phyloP scores from a whole-genome alignment of 2,113 vertebrate genomes.

The Zosterops japonicus region DNA sequence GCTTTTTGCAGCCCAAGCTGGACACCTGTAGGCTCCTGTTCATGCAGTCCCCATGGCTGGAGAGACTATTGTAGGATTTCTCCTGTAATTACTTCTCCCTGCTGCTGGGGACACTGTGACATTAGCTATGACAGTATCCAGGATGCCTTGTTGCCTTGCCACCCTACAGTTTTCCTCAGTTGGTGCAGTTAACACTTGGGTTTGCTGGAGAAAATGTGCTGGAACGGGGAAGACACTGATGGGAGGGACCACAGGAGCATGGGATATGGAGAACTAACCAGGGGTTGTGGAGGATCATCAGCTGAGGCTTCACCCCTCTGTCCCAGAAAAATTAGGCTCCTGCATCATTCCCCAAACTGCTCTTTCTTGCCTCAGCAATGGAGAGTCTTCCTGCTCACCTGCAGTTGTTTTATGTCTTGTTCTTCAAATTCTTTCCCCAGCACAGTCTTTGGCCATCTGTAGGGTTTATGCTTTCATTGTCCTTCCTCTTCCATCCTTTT shows the following conservation, averaged over 20 bases:
- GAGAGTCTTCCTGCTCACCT: not conserved
- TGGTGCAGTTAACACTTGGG: not conserved
- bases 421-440: not conserved
- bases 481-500: not conserved
- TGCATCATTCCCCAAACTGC: not conserved
- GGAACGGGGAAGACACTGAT: not conserved
- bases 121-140: slow-evolving; percentile 16
- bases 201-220: not conserved
- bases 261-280: not conserved
- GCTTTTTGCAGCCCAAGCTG: not conserved
- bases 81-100: slow-evolving; percentile 46
- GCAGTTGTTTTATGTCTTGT: not conserved
- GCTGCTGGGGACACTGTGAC: slow-evolving; percentile 63
- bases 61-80: not conserved
- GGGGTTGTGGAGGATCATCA: not conserved
- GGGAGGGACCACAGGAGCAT: not conserved
- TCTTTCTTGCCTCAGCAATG: not conserved
- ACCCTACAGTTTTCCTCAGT: not conserved
- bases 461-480: not conserved
- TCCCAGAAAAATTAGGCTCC: not conserved
- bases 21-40: not conserved
- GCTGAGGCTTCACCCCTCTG: not conserved
- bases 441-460: not conserved
- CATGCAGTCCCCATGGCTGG: rapidly evolving
- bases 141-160: not conserved